phyloP scores from a whole-genome alignment of 2,113 vertebrate species.

The Laterallus jamaicensis region DNA sequence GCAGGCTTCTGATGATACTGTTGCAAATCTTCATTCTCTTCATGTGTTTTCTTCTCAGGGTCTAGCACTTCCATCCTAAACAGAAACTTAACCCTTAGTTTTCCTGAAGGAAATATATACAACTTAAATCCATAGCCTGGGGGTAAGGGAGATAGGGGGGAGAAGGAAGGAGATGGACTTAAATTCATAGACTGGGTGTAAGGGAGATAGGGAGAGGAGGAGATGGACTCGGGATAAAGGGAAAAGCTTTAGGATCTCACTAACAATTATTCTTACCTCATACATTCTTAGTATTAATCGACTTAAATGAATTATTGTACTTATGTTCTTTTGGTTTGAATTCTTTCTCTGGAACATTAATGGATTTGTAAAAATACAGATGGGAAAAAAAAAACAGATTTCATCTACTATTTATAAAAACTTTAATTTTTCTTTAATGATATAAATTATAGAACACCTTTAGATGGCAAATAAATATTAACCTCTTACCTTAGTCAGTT shows the following conservation, averaged over 20 bases:
- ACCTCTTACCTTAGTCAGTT: constrained; percentile 61
- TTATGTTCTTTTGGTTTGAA: not conserved
- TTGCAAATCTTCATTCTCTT: constrained; percentile 76
- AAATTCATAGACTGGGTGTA: not conserved
- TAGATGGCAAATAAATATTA: constrained; percentile 32
- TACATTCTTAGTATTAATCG: not conserved
- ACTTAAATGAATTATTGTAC: not conserved
- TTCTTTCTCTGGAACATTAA: not conserved
- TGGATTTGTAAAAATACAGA: not conserved
- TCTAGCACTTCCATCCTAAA: constrained; percentile 72
- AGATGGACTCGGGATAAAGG: not conserved
- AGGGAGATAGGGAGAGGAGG: not conserved
- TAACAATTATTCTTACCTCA: not conserved
- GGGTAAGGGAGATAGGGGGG: not conserved
- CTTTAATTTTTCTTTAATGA: not conserved
- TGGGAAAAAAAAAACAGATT: not conserved
- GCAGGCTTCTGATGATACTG: constrained; percentile 74
- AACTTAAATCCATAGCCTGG: not conserved
- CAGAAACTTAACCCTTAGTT: constrained; percentile 59
- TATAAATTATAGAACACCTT: not conserved
- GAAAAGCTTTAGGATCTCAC: not conserved
- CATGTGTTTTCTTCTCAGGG: constrained; percentile 69
- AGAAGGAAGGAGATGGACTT: not conserved
- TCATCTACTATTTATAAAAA: not conserved
- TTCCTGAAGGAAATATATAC: not conserved